Evolutionary conservation across 2,113 vertebrate genomes (phyloP), one percentile per base, ranked within the genome.

Genomic region (Tauraco erythrolophus): DNA sequence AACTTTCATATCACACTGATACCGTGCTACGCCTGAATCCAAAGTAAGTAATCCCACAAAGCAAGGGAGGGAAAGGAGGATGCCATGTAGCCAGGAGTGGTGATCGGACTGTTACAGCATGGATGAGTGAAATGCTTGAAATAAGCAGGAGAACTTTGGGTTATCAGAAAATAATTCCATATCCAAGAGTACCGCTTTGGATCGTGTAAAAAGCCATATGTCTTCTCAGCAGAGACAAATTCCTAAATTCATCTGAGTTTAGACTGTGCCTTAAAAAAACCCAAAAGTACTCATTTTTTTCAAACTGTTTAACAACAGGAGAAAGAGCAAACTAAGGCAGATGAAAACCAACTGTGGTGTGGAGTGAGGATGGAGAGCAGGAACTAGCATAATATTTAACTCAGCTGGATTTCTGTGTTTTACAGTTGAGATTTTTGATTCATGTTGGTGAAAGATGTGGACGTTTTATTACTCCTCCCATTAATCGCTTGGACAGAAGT

Each of bases 381-480:
- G 66, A 89, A 87, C 21, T 6, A 0, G 0, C 25, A 11, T 41
- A n/a, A 28, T 30, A 37, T 45, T 75, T 41, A 79, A 48, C 5
- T 8, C 48, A 18, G 31, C 7, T 82, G 65, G 21, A 25, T 91
- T 84, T 68, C 64, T 72, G 48, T 53, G 45, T 51, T 93, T 96
- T 92, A 69, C 74, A 37, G 19, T 75, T 82, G n/a, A 61, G n/a
- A 35, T 24, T 41, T 88, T 75, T 61, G 19, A 48, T 75, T 45
- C 0, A 0, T 15, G 0, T 54, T 43, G 17, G 18, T 76, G 53
- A 58, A 84, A 82, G 56, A 18, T 28, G 24, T 0, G 9, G 66
- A 41, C 0, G 1, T 88, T 85, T 71, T 77, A 60, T 71, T 57
- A 61, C 24, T n/a, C 45, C 24, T 90, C 88, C 61, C 31, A 11